These are phyloP conservation scores for Styela plicata DNA, from an alignment of 23 tunicate species.

Conservation along the genomic window DNA sequence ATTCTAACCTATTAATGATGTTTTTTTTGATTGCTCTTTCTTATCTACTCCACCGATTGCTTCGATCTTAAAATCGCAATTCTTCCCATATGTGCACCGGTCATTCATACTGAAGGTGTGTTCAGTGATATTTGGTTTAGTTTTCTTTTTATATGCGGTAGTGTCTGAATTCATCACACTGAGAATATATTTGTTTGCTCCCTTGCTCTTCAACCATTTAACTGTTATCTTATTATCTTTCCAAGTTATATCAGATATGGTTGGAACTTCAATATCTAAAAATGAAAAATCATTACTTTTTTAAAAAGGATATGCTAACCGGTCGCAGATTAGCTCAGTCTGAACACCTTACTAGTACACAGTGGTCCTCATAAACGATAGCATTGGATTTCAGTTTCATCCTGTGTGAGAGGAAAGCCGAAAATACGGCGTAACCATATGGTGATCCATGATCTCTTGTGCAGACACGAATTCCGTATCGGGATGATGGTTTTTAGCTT, in stretches of 20 bases:
- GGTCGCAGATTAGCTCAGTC: too few species aligned
- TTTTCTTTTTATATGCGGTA: neutral
- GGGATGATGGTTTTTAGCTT: too few species aligned
- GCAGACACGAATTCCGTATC: too few species aligned
- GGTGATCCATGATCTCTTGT: too few species aligned
- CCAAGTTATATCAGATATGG: neutral
- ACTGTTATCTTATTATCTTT: neutral
- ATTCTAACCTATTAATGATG: neutral
- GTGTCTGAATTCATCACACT: neutral
- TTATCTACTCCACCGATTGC: neutral
- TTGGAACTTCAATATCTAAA: neutral
- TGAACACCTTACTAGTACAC: too few species aligned
- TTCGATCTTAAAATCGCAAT: neutral
- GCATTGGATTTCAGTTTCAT: too few species aligned
- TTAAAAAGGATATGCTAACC: too few species aligned
- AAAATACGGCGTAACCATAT: too few species aligned
- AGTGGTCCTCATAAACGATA: too few species aligned
- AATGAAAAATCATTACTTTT: too few species aligned
- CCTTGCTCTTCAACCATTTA: neutral
- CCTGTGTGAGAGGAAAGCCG: too few species aligned
- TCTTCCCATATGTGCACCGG: neutral
- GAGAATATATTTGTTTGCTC: neutral
- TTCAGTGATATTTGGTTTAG: neutral
- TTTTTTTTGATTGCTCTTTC: too few species aligned
- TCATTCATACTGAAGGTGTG: neutral